Evolutionary conservation across 2,113 vertebrate species (phyloP).

Genomic region (Amphilophus citrinellus): DNA sequence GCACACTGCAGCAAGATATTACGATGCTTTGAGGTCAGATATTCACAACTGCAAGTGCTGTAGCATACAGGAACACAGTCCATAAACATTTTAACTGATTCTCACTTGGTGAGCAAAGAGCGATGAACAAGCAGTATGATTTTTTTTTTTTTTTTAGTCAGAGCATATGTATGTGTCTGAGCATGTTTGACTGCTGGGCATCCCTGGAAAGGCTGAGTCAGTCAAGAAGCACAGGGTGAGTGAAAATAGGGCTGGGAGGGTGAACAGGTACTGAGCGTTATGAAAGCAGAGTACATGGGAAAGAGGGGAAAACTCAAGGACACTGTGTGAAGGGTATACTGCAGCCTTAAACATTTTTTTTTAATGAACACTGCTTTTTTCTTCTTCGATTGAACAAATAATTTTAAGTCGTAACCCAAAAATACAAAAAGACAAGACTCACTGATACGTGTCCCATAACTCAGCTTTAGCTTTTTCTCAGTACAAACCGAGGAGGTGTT

Average conservation of each 20-base stretch:
- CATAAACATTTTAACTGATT: neutral
- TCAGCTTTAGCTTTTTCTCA: neutral
- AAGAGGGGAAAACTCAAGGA: neutral
- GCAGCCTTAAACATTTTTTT: neutral
- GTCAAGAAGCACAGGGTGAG: constrained; percentile 6
- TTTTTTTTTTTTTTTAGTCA: neutral
- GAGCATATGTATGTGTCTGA: constrained; percentile 32
- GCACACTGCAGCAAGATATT: neutral
- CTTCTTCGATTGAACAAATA: neutral
- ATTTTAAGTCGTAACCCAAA: neutral
- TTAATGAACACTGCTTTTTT: neutral
- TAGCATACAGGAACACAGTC: neutral
- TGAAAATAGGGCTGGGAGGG: constrained; percentile 8
- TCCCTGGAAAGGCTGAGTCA: constrained; percentile 50
- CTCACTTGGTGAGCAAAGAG: neutral
- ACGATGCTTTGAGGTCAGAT: neutral
- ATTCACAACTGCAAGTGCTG: neutral
- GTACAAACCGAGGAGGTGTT: neutral
- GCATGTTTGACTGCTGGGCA: constrained; percentile 42
- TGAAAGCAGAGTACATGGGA: constrained; percentile 19
- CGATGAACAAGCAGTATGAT: constrained; percentile 17
- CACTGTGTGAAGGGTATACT: neutral
- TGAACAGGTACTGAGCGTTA: constrained; percentile 2
- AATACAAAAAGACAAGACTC: neutral
- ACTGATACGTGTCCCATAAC: neutral